These are phyloP conservation scores for Ptychobarbus kaznakovi DNA, from an alignment of 2,797 vertebrate species.

Conservation along the genomic window DNA sequence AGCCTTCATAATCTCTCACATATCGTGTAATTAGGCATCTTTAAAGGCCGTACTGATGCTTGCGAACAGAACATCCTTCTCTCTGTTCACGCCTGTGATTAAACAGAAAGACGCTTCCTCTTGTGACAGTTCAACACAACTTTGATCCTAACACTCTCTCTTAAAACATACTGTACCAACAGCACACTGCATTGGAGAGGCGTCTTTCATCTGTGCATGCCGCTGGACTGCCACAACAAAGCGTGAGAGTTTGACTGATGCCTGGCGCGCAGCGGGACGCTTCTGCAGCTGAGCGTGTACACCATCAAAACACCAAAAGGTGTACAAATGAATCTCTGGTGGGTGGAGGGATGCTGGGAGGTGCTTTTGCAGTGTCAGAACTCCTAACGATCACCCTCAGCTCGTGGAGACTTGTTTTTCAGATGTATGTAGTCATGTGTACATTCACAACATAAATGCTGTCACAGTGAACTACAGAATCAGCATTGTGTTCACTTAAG, in stretches of 20 bases:
- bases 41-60: neutral
- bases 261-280: constrained; percentile 50
- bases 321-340: constrained; percentile 40
- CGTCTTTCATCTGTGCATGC: constrained; percentile 67
- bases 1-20: neutral
- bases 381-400: constrained; percentile 31
- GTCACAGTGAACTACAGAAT: neutral
- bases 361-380: neutral
- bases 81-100: constrained; percentile 30
- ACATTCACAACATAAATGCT: neutral
- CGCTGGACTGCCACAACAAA: constrained; percentile 61
- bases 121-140: constrained; percentile 46
- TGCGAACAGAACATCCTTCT: neutral
- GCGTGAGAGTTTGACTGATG: constrained; percentile 51
- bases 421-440: neutral
- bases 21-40: constrained; percentile 25
- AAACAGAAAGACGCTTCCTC: constrained; percentile 25
- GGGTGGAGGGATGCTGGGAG: constrained; percentile 25
- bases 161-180: constrained; percentile 49
- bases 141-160: constrained; percentile 65
- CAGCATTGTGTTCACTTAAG: neutral
- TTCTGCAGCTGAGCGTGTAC: constrained; percentile 54
- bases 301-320: constrained; percentile 24
- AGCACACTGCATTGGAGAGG: constrained; percentile 40
- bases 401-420: constrained; percentile 12